Base-by-base conservation (phyloP, 1,140 invertebrate genomes). In the Eriosoma lanigerum region DNA sequence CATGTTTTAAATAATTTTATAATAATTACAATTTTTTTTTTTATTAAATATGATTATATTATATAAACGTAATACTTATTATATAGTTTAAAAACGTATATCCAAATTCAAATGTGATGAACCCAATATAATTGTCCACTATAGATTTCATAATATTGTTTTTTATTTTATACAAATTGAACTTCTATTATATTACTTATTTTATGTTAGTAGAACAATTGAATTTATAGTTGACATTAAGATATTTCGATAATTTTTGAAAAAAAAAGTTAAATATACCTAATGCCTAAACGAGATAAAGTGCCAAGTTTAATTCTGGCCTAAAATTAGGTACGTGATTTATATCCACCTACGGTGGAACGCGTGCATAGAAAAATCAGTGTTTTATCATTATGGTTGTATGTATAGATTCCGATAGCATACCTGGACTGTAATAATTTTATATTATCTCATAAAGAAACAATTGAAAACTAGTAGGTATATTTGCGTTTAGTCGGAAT, bases 391-490 rank as follows among this genome's bases (percentile, higher is more conserved):
- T 32, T 68, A 8, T 24, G 21, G 21, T n/a, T 68, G n/a, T 68
- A 15, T 68, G 46, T 12, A 24, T 46, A 24, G 38, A 44, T 44
- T 46, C n/a, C 38, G 21, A 68, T 68, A 68, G 64, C 64, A 68
- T 46, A 68, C 38, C n/a, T 68, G n/a, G n/a, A 68, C 38, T 68
- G n/a, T 21, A 46, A 68, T 68, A n/a, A 68, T 24, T 68, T 68
- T 46, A 21, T 21, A 46, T 46, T 62, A 62, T 62, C 60, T 0
- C 32, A 32, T 29, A 29, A 62, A 32, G 26, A 26, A 24, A 62
- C 58, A 62, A 62, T 62, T 17, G 15, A 62, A 62, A 24, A 24
- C 56, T 1, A 1, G 13, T 26, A 58, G 21, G 21, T n/a, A n/a
- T n/a, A n/a, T n/a, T n/a, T n/a, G n/a, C n/a, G n/a, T n/a, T n/a